Evolutionary conservation across 2,113 vertebrate genomes (phyloP).

Genomic region (Oryzias celebensis): DNA sequence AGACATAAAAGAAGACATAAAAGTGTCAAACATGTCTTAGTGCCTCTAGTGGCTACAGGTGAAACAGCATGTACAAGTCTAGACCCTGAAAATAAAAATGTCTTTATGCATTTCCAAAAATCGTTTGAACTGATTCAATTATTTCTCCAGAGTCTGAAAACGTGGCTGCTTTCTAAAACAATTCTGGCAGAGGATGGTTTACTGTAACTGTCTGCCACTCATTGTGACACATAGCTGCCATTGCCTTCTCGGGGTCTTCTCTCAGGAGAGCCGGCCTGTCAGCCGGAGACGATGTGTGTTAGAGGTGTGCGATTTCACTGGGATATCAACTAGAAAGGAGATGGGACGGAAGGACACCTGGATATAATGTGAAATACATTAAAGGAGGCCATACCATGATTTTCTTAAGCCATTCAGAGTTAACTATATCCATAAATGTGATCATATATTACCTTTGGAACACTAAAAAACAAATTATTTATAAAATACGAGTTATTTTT

Average conservation of each 20-base stretch:
- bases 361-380: slow-evolving; percentile 25
- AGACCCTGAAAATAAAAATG: too few species aligned
- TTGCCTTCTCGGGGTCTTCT: slow-evolving; percentile 54
- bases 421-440: too few species aligned
- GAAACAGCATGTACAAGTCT: too few species aligned
- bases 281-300: slow-evolving; percentile 31
- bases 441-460: too few species aligned
- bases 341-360: not conserved
- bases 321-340: slow-evolving; percentile 30
- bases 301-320: slow-evolving; percentile 51
- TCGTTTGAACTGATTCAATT: not conserved
- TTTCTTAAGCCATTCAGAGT: too few species aligned
- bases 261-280: slow-evolving; percentile 60
- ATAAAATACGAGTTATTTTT: too few species aligned
- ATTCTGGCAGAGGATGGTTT: slow-evolving; percentile 43
- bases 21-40: too few species aligned
- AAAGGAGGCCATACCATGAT: not conserved
- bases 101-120: too few species aligned
- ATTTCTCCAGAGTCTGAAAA: not conserved
- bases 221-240: slow-evolving; percentile 60
- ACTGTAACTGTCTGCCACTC: slow-evolving; percentile 57
- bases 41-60: too few species aligned
- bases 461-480: too few species aligned
- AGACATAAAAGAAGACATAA: too few species aligned
- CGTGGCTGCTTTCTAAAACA: slow-evolving; percentile 29